Evolutionary conservation across 2,113 vertebrate species (phyloP), one percentile per base, ranked within the genome.

Genomic region (Azemiops feae): DNA sequence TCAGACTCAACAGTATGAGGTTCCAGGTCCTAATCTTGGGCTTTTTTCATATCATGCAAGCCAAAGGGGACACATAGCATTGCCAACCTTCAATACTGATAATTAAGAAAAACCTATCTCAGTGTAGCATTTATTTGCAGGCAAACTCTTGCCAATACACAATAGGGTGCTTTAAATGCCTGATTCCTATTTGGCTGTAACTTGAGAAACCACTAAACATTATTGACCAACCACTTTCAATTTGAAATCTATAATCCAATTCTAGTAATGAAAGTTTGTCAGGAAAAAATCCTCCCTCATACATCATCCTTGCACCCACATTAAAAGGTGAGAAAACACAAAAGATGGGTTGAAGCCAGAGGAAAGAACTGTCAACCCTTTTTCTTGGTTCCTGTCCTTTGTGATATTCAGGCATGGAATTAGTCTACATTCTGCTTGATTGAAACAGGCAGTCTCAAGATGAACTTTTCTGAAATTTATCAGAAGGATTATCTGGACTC

Each of bases 391-490:
- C 69, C 94, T 95, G 94, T 64, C 93, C 96, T 93, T 97, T 97
- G 92, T 45, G 91, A 94, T 92, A 93, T 97, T 97, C 94, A 97
- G 96, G 93, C 92, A 94, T 93, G 90, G 96, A 97, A 95, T 97
- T 97, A 97, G 74, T 96, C 95, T 96, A 96, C 93, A 95, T 97
- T 96, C 95, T 94, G 93, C 20, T 2, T 92, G 95, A 97, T 96
- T 97, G 97, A 97, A 97, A 97, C 95, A 96, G 94, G 96, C 89
- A 90, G 97, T 97, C 95, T 97, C 97, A 97, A 97, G 92, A 97
- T 96, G 97, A 97, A 94, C 92, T 97, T 97, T 97, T 97, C 97
- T 98, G 97, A 97, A 97, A 98, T 98, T 97, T 97, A 95, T 93
- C 95, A 94, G 96, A 97, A 98, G 95, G 97, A 98, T 97, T 97